A percentile compares a stretch with the other conserved stretches of the same genome.
Evolutionary conservation across 2,797 vertebrate genomes (phyloP).

Genomic region (Eutrigla gurnardus): DNA sequence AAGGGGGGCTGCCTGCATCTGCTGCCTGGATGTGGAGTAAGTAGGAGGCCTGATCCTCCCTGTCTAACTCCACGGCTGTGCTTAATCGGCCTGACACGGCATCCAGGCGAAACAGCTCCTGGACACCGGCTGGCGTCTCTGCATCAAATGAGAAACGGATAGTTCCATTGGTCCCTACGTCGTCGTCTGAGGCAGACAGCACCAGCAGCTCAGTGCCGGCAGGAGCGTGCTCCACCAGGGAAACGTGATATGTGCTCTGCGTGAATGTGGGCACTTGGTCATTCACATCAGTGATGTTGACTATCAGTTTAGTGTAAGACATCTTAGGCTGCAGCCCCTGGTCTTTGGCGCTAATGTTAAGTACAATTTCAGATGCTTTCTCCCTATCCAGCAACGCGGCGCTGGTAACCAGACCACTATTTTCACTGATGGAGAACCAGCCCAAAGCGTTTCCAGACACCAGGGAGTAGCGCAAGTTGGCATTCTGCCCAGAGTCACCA

Average conservation of each 20-base stretch:
- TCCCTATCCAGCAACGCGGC: conserved; percentile 89
- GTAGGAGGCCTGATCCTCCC: conserved; percentile 90
- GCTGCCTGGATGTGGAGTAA: conserved; percentile 89
- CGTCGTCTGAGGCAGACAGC: conserved; percentile 90
- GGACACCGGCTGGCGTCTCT: conserved; percentile 86
- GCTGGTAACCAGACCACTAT: conserved; percentile 95
- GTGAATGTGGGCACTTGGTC: conserved; percentile 92
- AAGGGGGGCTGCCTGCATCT: conserved; percentile 90
- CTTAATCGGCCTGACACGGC: conserved; percentile 88
- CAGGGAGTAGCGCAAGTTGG: conserved; percentile 95
- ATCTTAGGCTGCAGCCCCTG: conserved; percentile 96
- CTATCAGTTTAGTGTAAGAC: conserved; percentile 93
- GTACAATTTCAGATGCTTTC: conserved; percentile 89
- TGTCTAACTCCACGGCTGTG: conserved; percentile 88
- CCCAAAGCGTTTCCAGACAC: conserved; percentile 95
- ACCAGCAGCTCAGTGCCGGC: conserved; percentile 89
- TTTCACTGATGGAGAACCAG: conserved; percentile 97
- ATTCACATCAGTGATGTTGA: conserved; percentile 94
- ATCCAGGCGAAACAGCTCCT: conserved; percentile 90
- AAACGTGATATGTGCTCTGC: conserved; percentile 86
- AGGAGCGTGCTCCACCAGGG: conserved; percentile 89
- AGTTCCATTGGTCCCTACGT: conserved; percentile 95
- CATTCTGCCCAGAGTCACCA: conserved; percentile 96
- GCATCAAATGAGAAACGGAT: conserved; percentile 89
- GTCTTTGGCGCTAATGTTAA: conserved; percentile 97